Conservation (phyloP, 2,888 invertebrate species). For the Apeira syringaria region DNA sequence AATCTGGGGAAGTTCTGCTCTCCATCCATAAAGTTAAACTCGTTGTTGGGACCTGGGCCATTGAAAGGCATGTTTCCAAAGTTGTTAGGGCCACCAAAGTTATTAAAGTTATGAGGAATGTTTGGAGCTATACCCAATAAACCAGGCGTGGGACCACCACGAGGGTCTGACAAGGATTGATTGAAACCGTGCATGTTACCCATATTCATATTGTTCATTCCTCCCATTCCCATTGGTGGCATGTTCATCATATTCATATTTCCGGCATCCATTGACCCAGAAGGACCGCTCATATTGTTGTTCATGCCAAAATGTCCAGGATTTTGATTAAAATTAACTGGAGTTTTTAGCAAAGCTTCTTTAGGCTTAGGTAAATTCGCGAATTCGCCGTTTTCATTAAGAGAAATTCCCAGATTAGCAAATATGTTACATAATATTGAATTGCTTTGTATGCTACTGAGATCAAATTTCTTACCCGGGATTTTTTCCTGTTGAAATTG, state of each 20-base stretch:
- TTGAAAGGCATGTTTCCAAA: constrained; percentile 73
- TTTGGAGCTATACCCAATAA: constrained; percentile 83
- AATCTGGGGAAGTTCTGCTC: constrained; percentile 72
- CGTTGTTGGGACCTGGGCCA: constrained; percentile 66
- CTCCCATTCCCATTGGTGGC: constrained; percentile 69
- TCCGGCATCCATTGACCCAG: constrained; percentile 55
- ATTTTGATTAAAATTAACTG: constrained; percentile 64
- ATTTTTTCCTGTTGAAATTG: constrained; percentile 84
- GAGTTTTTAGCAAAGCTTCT: constrained; percentile 73
- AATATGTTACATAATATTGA: constrained; percentile 83
- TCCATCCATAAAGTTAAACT: constrained; percentile 70
- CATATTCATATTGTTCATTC: constrained; percentile 68
- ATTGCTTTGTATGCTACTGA: constrained; percentile 77
- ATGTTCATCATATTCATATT: constrained; percentile 63
- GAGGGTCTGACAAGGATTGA: constrained; percentile 71
- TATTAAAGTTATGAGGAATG: constrained; percentile 77
- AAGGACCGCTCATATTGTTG: constrained; percentile 52
- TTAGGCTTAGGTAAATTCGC: constrained; percentile 74
- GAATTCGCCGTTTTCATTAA: constrained; percentile 84
- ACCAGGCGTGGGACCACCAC: constrained; percentile 79
- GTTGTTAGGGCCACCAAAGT: constrained; percentile 66
- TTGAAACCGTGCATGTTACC: constrained; percentile 69
- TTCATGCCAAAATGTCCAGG: constrained; percentile 58
- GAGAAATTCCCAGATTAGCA: constrained; percentile 83
- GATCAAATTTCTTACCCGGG: constrained; percentile 81